Evolutionary conservation across 2,113 vertebrate species (phyloP), one percentile per base, ranked within the genome.

Genomic region (Amphiprion ocellaris): DNA sequence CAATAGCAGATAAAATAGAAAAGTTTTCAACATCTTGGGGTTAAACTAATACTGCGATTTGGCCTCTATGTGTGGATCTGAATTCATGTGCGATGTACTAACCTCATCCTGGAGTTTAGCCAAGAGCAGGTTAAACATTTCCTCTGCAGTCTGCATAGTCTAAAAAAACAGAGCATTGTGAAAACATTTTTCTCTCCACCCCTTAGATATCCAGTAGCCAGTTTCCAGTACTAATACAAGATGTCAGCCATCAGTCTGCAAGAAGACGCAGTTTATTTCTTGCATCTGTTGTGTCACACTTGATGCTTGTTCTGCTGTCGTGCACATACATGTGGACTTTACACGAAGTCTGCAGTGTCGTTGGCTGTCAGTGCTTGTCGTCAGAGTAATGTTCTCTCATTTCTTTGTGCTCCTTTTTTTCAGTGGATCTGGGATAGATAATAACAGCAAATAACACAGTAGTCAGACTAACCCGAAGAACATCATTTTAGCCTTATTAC

Each of bases 1-100:
- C 58, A 75, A 65, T 46, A 59, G 56, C 74, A 63, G 74, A 52
- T 26, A 66, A 64, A 37, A 69, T 44, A 17, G 19, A 46, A 14
- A 17, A 44, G 41, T 37, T 73, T 58, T 52, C 26, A 39, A 19
- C 58, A 61, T 63, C 58, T 19, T 10, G 50, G 49, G 26, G 30
- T 26, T 5, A 63, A 76, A 37, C 7, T 37, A 37, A 37, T 37
- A 10, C 33, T 9, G 33, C 0, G 8, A 37, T 37, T 37, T 37
- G 33, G 33, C 33, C 8, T 37, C 33, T 10, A 10, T 37, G 8
- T 37, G 33, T 47, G 4, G 14, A 64, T 23, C 4, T 10, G 4
- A 28, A 55, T 11, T 37, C 4, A 46, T n/a, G n/a, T 28, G 12
- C 14, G 3, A 55, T 2, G 2, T 24, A 19, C 10, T n/a, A 21